Base-by-base conservation (phyloP, 2,888 invertebrate species). In the Drosophila flavopinicola region DNA sequence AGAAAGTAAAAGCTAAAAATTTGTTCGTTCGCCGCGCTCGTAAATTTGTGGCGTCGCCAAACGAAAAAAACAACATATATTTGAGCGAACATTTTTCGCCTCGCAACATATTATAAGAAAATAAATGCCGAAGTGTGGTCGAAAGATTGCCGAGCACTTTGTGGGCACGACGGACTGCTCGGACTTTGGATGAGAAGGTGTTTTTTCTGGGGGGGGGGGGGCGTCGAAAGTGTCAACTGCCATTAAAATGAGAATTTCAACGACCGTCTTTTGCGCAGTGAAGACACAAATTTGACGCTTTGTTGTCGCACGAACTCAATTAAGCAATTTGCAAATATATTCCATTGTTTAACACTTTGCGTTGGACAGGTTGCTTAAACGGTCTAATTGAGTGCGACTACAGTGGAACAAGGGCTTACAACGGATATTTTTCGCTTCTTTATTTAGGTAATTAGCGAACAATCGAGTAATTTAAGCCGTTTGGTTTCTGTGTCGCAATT, bases 1-100 rank as follows among this genome's bases (percentile, higher is more conserved):
- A 80, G 79, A 70, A 85, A 80, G 85, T 83, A 76, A 76, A 67
- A 75, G 79, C 79, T 23, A 53, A 72, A 67, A 70, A 68, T 75
- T 66, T 23, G 23, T 2, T 29, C 20, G 60, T 67, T 58, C 51
- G 45, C 58, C 23, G 54, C 23, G 54, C 54, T 61, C 85, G 76
- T 82, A 85, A 80, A 82, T 78, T 64, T 78, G 52, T 61, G 48
- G 69, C 79, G 83, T 58, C 63, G 78, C 61, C 51, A 32, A 29
- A 51, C 39, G 25, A 37, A n/a, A n/a, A n/a, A n/a, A n/a, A n/a
- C n/a, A n/a, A n/a, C n/a, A n/a, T n/a, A 42, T 48, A 51, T 69
- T 45, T 59, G 5, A 7, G 13, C 17, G 10, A 52, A 33, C 17
- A 52, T 35, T 45, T 49, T 53, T 27, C 37, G 59, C 29, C 52